A percentile compares a stretch with the other conserved stretches of the same genome.
phyloP scores from a whole-genome alignment of 2,113 vertebrate genomes.

The Rattus rattus region DNA sequence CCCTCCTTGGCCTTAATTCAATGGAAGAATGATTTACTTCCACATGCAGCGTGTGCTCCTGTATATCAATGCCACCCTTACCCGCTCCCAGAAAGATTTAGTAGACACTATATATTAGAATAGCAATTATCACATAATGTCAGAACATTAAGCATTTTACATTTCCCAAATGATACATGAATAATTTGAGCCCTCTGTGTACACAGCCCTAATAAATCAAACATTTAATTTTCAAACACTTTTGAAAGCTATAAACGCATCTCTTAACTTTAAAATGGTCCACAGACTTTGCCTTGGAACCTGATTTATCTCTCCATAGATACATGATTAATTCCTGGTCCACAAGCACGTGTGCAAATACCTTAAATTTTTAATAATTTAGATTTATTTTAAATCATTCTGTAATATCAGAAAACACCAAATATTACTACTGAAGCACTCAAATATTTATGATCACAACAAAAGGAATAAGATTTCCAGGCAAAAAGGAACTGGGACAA shows the following conservation, averaged over 20 bases:
- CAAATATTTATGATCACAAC: conserved; percentile 59
- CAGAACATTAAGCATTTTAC: conserved; percentile 77
- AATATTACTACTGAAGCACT: conserved; percentile 56
- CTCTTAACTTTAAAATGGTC: conserved; percentile 68
- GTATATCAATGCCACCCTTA: conserved; percentile 73
- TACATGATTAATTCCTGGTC: conserved; percentile 28
- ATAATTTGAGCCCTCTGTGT: conserved; percentile 76
- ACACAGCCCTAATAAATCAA: conserved; percentile 78
- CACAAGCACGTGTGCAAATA: conserved; percentile 35
- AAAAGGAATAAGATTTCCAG: conserved; percentile 32
- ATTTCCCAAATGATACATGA: conserved; percentile 77
- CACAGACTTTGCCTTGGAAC: conserved; percentile 2
- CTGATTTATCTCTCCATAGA: conserved; percentile 57
- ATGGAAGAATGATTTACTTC: conserved; percentile 74
- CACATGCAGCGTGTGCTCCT: conserved; percentile 61
- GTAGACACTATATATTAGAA: conserved; percentile 71
- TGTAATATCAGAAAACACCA: conserved; percentile 55
- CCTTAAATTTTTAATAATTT: conserved; percentile 63
- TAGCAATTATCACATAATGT: conserved; percentile 78
- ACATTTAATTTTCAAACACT: conserved; percentile 79
- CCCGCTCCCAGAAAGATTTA: conserved; percentile 72
- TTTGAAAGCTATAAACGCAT: conserved; percentile 70
- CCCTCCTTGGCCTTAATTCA: conserved; percentile 78
- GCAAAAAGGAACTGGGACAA: conserved; percentile 13
- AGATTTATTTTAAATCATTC: conserved; percentile 57